A percentile compares a stretch with the other conserved stretches of the same genome.
These are phyloP conservation scores for Drepana falcataria DNA, from an alignment of 2,888 invertebrate genomes.

Conservation along the genomic window DNA sequence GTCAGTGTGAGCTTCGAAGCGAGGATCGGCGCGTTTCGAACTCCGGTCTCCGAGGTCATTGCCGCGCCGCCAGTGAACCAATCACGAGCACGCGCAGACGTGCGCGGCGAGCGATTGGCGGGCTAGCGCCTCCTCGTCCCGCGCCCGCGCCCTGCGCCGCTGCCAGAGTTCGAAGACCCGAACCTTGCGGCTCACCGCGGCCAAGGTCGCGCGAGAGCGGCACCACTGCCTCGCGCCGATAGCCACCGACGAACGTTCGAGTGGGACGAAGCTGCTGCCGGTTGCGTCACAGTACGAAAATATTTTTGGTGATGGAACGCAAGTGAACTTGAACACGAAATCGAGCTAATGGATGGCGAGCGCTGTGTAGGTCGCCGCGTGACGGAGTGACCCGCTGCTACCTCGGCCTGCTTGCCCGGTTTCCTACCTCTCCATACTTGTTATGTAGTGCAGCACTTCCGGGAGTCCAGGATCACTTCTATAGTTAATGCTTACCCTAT, in stretches of 20 bases:
- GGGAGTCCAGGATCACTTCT: constrained; percentile 19
- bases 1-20: constrained; percentile 71
- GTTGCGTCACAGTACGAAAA: constrained; percentile 78
- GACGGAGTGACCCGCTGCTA: constrained; percentile 68
- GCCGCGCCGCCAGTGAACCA: constrained; percentile 81
- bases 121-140: constrained; percentile 60
- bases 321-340: constrained; percentile 77
- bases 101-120: constrained; percentile 67
- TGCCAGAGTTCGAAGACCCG: constrained; percentile 86
- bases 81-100: constrained; percentile 70
- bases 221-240: constrained; percentile 47
- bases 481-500: no score
- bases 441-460: constrained; percentile 29
- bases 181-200: constrained; percentile 93
- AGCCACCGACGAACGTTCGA: constrained; percentile 47
- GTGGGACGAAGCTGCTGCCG: constrained; percentile 58
- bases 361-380: constrained; percentile 65
- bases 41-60: constrained; percentile 91
- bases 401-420: constrained; percentile 47
- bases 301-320: constrained; percentile 78
- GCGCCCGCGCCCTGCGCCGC: constrained; percentile 41
- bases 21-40: constrained; percentile 88
- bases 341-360: constrained; percentile 69
- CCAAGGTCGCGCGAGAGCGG: constrained; percentile 82
- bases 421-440: constrained; percentile 29